Base-by-base conservation (phyloP, 2,888 invertebrate genomes). In the Octodonta nipae region DNA sequence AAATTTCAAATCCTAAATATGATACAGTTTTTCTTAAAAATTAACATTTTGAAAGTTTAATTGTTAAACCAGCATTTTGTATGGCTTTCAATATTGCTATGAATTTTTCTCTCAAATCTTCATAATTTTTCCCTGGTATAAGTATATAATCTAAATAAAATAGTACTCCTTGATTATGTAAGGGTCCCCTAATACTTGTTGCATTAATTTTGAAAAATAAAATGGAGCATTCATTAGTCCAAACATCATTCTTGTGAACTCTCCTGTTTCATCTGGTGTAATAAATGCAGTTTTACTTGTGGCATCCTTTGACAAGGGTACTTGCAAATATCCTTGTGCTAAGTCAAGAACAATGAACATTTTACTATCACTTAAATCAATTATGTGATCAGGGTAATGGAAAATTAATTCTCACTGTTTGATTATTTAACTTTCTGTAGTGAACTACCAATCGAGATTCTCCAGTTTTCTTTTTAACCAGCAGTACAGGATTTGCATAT, bases 21-120 rank as follows among this genome's bases (percentile, higher is more conserved):
- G 39, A 20, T 10, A 43, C 32, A 26, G 26, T 24, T 3, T 26
- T 33, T 16, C 33, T 17, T 4, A 50, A 42, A 26, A 58, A 56
- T 2, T 32, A 14, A 34, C 54, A 55, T 32, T 55, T 56, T 1
- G 37, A 28, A 1, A 54, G 26, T 27, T 57, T 57, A 3, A 58
- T 24, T 2, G 50, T 52, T 4, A 56, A 32, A 15, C 45, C 43
- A 1, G 51, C 46, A 1, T 45, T 31, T 26, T 39, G 17, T 3
- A 52, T 20, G 1, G 35, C 35, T 20, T 35, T 4, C 1, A 55
- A 35, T 1, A 55, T 43, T 8, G 35, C 26, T 22, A 46, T 42
- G 13, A 55, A 20, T n/a, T 43, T 15, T 3, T 31, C 13, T 4
- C 54, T 15, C n/a, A 40, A 39, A 15, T 50, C 44, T 6, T 42